Evolutionary conservation across 2,888 invertebrate species (phyloP).

Genomic region (Drosophila atroscutellata): DNA sequence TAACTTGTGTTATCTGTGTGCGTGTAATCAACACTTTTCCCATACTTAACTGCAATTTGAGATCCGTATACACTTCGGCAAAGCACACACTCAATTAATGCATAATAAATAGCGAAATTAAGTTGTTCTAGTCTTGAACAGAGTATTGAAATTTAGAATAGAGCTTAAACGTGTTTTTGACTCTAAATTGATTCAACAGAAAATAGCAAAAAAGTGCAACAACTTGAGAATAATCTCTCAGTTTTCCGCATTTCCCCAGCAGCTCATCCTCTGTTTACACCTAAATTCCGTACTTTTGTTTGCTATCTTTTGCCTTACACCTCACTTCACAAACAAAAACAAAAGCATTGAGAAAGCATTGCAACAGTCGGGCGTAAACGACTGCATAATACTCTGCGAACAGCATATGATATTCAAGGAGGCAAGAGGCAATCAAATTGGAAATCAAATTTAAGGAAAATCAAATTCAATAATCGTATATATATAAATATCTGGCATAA

Average conservation of each 20-base stretch:
- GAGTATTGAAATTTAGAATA: not conserved
- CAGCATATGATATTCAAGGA: not conserved
- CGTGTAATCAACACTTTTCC: constrained; percentile 6
- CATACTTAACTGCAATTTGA: not conserved
- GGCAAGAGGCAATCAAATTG: not conserved
- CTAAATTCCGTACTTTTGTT: not conserved
- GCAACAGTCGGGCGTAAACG: not conserved
- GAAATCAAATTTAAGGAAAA: not conserved
- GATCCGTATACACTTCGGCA: not conserved
- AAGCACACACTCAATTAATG: not conserved
- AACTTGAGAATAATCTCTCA: not conserved
- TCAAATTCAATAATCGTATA: not conserved
- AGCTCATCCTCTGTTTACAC: not conserved
- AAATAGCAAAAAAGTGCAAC: not conserved
- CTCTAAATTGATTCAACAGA: not conserved
- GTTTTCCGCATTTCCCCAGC: not conserved
- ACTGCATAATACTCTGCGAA: not conserved
- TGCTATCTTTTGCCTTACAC: not conserved
- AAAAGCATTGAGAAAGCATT: not conserved
- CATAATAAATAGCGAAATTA: not conserved
- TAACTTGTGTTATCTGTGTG: not conserved
- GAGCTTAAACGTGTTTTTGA: not conserved
- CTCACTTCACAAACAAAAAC: not conserved
- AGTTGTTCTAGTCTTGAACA: not conserved
- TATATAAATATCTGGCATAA: not conserved